phyloP scores from a whole-genome alignment of 2,888 invertebrate genomes.

The Eilema depressum region DNA sequence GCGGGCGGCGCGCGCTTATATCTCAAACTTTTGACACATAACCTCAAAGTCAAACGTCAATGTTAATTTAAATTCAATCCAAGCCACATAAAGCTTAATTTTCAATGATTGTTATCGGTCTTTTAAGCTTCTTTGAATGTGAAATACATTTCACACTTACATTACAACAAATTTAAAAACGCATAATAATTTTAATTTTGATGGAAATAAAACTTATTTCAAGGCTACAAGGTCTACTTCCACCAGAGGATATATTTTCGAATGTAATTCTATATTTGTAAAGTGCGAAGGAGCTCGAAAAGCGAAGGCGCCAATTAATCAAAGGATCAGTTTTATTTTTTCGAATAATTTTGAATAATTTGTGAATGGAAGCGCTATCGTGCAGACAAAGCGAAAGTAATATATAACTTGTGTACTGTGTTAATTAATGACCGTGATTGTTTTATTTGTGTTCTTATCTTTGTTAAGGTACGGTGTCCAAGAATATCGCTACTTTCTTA shows the following conservation, averaged over 20 bases:
- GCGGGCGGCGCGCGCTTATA: constrained; percentile 67
- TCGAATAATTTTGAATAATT: constrained; percentile 78
- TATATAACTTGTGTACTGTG: constrained; percentile 71
- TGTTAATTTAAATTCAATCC: constrained; percentile 41
- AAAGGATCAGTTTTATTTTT: constrained; percentile 69
- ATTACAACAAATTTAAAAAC: constrained; percentile 50
- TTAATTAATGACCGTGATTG: constrained; percentile 73
- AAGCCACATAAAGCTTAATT: constrained; percentile 39
- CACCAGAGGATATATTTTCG: constrained; percentile 14
- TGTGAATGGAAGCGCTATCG: constrained; percentile 75
- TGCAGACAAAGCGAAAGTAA: constrained; percentile 62
- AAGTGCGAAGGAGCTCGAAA: constrained; percentile 57
- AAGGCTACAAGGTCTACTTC: constrained; percentile 44
- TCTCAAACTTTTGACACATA: constrained; percentile 72
- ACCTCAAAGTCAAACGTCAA: constrained; percentile 55
- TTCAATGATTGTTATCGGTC: constrained; percentile 20
- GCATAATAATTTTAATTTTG: constrained; percentile 30
- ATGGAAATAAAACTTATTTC: constrained; percentile 29
- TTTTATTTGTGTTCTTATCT: constrained; percentile 60
- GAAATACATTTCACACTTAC: constrained; percentile 61
- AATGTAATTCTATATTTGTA: constrained; percentile 45
- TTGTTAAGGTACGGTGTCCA: constrained; percentile 54
- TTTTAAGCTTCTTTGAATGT: constrained; percentile 47
- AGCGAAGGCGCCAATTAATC: constrained; percentile 73
- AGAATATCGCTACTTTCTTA: constrained; percentile 38